Base-by-base conservation (phyloP, 2,888 invertebrate species). In the Abrostola triplasia region DNA sequence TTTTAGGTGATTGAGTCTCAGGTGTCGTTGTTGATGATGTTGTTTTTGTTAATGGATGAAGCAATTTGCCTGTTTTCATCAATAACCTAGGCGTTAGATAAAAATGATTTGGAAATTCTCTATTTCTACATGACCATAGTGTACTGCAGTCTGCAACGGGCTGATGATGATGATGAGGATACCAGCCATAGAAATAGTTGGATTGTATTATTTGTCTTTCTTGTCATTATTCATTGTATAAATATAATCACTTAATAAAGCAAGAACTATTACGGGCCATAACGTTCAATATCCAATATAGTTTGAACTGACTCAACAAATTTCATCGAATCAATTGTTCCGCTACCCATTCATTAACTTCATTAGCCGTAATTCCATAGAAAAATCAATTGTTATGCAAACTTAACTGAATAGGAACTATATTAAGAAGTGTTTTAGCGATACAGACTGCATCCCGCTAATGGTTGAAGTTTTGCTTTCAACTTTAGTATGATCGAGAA, bases 401-500 rank as follows among this genome's bases (percentile, higher is more conserved):
- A 74, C 9, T 55, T 12, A 58, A 40, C 36, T 0, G 41, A 50
- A 56, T 61, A 40, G 0, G 35, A 52, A 61, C 13, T 36, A 51
- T 42, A 38, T 58, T 59, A 37, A 49, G 5, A 2, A 53, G 47
- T 59, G 54, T 58, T 64, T 64, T 38, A 59, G 54, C 50, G 36
- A 59, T 57, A 59, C 42, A 62, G 35, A 66, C n/a, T 60, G 55
- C 54, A 55, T 47, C 44, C 48, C 62, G 36, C 62, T 76, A 76
- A 76, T 67, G 73, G 55, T 36, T 41, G 48, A 72, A 73, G 62
- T 71, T 72, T 13, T 24, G 48, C 53, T 60, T 41, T 65, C 10
- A 47, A 66, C 47, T 59, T 59, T 12, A 50, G 11, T 56, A 56
- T 36, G 49, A 9, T 24, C 13, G 62, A 9, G 9, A 42, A 40